These are phyloP conservation scores for Paralichthys olivaceus DNA, from an alignment of 2,113 vertebrate species.

Conservation along the genomic window DNA sequence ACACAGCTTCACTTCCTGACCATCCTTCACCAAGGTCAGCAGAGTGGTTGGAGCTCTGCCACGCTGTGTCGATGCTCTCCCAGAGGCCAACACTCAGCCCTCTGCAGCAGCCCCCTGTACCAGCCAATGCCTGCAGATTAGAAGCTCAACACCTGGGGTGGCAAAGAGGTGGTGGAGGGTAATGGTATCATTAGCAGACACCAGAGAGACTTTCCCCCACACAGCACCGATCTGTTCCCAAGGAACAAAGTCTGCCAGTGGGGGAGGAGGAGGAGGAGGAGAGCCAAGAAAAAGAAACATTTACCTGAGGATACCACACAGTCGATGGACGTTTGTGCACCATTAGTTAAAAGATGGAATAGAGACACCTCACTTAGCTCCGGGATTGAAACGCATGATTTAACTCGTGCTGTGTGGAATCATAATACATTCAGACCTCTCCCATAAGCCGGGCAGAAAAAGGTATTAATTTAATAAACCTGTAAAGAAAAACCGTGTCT, in stretches of 20 bases:
- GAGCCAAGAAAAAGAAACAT: slow-evolving; percentile 57
- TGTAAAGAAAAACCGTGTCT: slow-evolving; percentile 72
- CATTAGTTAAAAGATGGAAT: slow-evolving; percentile 56
- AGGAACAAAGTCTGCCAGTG: slow-evolving; percentile 54
- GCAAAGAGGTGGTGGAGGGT: slow-evolving; percentile 52
- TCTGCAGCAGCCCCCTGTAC: slow-evolving; percentile 29
- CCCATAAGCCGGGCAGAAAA: slow-evolving; percentile 62
- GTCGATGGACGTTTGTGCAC: slow-evolving; percentile 50
- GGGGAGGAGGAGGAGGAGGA: not conserved
- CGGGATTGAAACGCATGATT: slow-evolving; percentile 54
- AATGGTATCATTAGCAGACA: slow-evolving; percentile 66
- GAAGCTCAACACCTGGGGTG: slow-evolving; percentile 59
- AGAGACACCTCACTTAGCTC: slow-evolving; percentile 48
- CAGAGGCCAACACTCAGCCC: slow-evolving; percentile 46
- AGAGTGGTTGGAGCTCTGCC: slow-evolving; percentile 45
- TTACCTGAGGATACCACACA: slow-evolving; percentile 51
- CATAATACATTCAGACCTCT: slow-evolving; percentile 76
- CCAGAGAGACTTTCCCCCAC: slow-evolving; percentile 29
- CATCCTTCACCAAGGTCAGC: slow-evolving; percentile 62
- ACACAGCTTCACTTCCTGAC: slow-evolving; percentile 26
- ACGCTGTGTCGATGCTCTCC: slow-evolving; percentile 42
- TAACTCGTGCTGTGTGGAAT: slow-evolving; percentile 61
- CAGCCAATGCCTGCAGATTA: slow-evolving; percentile 57
- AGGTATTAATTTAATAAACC: slow-evolving; percentile 81
- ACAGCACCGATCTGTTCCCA: slow-evolving; percentile 30